Evolutionary conservation across 2,797 vertebrate species (phyloP).

Genomic region (Gadopsis marmoratus): DNA sequence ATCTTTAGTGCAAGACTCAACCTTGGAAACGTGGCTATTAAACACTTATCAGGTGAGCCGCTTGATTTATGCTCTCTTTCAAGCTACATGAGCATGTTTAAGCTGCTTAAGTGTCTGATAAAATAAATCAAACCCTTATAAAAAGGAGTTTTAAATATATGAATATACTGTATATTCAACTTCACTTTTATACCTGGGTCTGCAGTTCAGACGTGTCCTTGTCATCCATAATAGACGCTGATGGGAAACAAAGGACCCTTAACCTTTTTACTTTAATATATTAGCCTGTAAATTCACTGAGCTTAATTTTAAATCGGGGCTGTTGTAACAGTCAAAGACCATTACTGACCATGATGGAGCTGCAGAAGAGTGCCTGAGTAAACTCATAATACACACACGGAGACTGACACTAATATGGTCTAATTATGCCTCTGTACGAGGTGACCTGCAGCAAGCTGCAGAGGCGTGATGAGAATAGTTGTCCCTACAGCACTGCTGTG

Average conservation of each 20-base stretch:
- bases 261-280: constrained; percentile 49
- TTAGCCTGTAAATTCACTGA: constrained; percentile 52
- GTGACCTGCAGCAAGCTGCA: constrained; percentile 62
- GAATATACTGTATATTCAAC: constrained; percentile 50
- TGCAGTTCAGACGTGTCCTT: constrained; percentile 53
- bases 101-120: constrained; percentile 27
- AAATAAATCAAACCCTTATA: constrained; percentile 57
- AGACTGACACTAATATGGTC: constrained; percentile 69
- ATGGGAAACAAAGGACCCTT: constrained; percentile 63
- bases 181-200: constrained; percentile 36
- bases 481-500: constrained; percentile 10
- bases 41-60: constrained; percentile 16
- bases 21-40: constrained; percentile 34
- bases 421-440: constrained; percentile 69
- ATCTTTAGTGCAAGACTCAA: constrained; percentile 16
- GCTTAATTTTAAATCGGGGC: constrained; percentile 49
- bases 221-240: constrained; percentile 60
- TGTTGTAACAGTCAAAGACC: constrained; percentile 40
- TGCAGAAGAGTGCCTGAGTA: constrained; percentile 30
- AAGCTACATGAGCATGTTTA: constrained; percentile 34
- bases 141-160: constrained; percentile 51
- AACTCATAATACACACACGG: constrained; percentile 33
- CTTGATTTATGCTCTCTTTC: constrained; percentile 45
- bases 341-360: constrained; percentile 44
- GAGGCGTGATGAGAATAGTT: constrained; percentile 62